Percentiles rank a stretch among this genome's conserved stretches.
These are phyloP conservation scores for Corapipo altera DNA, from an alignment of 2,113 vertebrate species.

Conservation along the genomic window DNA sequence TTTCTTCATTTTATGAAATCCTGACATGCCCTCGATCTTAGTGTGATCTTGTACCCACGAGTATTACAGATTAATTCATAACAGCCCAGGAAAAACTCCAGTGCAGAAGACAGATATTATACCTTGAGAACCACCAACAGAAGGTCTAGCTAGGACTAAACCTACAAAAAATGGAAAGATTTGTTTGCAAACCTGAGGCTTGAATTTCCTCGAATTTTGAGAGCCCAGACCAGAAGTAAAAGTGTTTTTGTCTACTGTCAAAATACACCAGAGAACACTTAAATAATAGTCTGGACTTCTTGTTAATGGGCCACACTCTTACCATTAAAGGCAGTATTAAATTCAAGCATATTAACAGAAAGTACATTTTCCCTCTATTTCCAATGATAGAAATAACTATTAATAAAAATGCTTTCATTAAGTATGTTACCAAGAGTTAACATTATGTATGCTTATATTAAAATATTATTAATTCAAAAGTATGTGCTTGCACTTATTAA, in stretches of 20 bases:
- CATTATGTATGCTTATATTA: background rate
- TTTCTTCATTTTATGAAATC: background rate
- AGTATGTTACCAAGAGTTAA: background rate
- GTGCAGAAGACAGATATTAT: background rate
- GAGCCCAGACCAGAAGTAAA: background rate
- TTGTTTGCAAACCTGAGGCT: background rate
- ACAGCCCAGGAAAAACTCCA: background rate
- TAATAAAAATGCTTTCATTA: background rate
- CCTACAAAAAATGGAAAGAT: background rate
- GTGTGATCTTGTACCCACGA: background rate
- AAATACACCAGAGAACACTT: background rate
- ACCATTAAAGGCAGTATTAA: background rate
- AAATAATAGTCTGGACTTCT: background rate
- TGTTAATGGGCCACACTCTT: background rate
- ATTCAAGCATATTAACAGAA: background rate
- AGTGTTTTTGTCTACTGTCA: background rate
- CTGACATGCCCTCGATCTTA: background rate
- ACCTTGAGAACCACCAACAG: background rate
- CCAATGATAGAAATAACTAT: background rate
- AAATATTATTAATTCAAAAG: conserved; percentile 15
- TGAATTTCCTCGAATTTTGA: background rate
- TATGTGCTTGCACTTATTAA: background rate
- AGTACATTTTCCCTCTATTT: background rate
- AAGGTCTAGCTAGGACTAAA: background rate
- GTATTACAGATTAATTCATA: background rate